Evolutionary conservation across 2,888 invertebrate species (phyloP).

Genomic region (Entomobrya proxima): DNA sequence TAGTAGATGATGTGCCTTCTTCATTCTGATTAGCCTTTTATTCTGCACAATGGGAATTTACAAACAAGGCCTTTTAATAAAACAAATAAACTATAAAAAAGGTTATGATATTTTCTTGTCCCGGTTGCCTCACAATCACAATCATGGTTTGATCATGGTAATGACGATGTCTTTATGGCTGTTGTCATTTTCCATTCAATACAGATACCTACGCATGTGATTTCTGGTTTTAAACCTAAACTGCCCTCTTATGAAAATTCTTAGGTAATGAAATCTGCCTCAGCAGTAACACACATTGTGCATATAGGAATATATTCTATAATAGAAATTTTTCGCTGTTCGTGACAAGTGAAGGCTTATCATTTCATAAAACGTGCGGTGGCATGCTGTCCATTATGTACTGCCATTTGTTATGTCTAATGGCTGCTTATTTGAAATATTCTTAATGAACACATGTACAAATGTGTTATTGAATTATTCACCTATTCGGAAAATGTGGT

Average conservation of each 20-base stretch:
- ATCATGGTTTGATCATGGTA: not conserved
- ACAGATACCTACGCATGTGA: not conserved
- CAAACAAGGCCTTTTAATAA: not conserved
- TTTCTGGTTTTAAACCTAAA: not conserved
- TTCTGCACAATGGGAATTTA: not conserved
- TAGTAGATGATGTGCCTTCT: too few relatives aligned
- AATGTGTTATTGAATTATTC: too few relatives aligned
- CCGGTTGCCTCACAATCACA: not conserved
- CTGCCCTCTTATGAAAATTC: too few relatives aligned
- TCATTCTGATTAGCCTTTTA: not conserved
- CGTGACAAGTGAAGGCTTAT: constrained; percentile 41
- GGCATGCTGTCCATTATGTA: too few relatives aligned
- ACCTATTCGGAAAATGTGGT: too few relatives aligned
- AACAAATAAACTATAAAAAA: not conserved
- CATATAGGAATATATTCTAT: too few relatives aligned
- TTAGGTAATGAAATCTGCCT: too few relatives aligned
- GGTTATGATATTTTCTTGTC: constrained; percentile 1
- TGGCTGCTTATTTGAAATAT: too few relatives aligned
- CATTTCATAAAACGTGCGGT: not conserved
- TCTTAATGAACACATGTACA: too few relatives aligned
- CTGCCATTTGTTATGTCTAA: too few relatives aligned
- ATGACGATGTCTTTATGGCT: not conserved
- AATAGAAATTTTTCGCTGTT: not conserved
- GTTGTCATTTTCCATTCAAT: not conserved
- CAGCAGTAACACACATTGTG: too few relatives aligned